Evolutionary conservation across 2,113 vertebrate genomes (phyloP).

Genomic region (Lagenorhynchus albirostris): DNA sequence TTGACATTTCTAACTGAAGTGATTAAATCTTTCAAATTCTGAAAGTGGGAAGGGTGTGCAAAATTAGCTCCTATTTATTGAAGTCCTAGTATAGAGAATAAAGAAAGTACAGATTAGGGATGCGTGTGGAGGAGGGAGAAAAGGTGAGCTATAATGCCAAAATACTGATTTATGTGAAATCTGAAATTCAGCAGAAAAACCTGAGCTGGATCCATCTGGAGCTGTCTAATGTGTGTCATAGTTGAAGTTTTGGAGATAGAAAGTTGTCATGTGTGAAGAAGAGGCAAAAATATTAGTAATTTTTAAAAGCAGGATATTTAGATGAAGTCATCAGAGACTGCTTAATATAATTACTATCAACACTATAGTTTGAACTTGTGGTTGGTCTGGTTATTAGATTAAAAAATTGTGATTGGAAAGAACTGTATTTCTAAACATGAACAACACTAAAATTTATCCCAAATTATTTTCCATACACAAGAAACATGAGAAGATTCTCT

Average conservation of each 20-base stretch:
- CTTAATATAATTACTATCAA: not conserved
- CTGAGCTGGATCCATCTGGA: not conserved
- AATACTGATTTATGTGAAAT: not conserved
- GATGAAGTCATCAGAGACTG: not conserved
- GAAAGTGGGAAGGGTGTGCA: fast-evolving
- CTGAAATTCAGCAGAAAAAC: not conserved
- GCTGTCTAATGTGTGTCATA: fast-evolving
- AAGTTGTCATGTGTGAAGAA: not conserved
- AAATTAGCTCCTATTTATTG: not conserved
- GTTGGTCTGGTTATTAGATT: not conserved
- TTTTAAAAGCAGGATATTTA: not conserved
- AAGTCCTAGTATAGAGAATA: not conserved
- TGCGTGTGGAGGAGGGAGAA: not conserved
- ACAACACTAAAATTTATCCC: not conserved
- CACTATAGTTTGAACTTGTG: not conserved
- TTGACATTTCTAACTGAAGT: not conserved
- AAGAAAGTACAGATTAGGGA: not conserved
- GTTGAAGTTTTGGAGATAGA: not conserved
- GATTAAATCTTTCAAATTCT: not conserved
- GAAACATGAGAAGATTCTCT: not conserved
- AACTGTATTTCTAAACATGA: not conserved
- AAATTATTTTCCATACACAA: not conserved
- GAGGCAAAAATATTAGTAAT: not conserved
- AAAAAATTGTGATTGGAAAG: not conserved
- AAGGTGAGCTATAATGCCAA: not conserved